Conservation (phyloP, 2,113 vertebrate species). For the Ramphastos sulfuratus region DNA sequence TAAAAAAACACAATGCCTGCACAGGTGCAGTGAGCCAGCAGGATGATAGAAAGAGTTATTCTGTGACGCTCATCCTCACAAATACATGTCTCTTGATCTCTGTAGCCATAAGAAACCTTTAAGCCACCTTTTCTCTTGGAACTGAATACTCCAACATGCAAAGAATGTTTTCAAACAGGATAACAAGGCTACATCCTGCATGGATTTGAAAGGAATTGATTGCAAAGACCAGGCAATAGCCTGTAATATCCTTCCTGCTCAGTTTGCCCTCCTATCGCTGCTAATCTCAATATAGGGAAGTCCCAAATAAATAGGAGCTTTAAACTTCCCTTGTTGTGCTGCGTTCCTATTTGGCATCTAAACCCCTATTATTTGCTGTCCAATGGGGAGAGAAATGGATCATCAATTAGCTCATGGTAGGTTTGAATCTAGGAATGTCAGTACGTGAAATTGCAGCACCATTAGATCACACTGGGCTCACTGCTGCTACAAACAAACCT, state of each 20-base stretch:
- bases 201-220: conserved; percentile 26
- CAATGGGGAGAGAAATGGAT: conserved; percentile 47
- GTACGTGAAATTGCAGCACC: conserved; percentile 33
- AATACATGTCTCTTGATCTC: conserved; percentile 15
- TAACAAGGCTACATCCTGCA: conserved; percentile 47
- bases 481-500: neutral
- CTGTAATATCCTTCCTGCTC: conserved; percentile 56
- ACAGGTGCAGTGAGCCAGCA: conserved; percentile 53
- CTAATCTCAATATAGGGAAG: conserved; percentile 49
- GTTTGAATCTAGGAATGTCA: conserved; percentile 51
- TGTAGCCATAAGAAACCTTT: conserved; percentile 17
- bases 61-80: conserved; percentile 47
- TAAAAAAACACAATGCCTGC: conserved; percentile 53
- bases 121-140: conserved; percentile 5
- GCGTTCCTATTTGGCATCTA: conserved; percentile 43
- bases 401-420: conserved; percentile 40
- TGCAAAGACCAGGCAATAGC: conserved; percentile 7
- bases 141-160: neutral
- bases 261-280: neutral
- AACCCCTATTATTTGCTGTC: conserved; percentile 58
- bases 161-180: conserved; percentile 59
- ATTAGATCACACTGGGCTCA: conserved; percentile 34
- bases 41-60: conserved; percentile 20
- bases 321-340: conserved; percentile 1
- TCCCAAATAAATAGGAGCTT: conserved; percentile 57